Conservation (phyloP, 2,113 vertebrate genomes). For the Centropus unirufus region DNA sequence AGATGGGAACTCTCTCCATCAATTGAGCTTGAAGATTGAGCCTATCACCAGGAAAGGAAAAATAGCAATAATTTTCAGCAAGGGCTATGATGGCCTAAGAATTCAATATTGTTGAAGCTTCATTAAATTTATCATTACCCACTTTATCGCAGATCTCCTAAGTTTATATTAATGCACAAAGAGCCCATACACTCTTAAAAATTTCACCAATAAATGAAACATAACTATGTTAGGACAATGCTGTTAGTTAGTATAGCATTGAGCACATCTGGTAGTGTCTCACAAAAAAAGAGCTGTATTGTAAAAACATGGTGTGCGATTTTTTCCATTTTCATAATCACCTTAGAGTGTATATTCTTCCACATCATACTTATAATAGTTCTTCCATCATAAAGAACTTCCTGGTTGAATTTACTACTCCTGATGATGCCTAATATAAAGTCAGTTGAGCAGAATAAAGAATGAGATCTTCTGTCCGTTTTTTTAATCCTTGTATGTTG, state of each 20-base stretch:
- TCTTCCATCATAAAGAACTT: constrained; percentile 35
- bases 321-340: constrained; percentile 48
- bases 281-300: neutral
- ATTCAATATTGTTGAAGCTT: neutral
- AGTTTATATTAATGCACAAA: neutral
- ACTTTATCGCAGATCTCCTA: neutral
- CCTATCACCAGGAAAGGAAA: neutral
- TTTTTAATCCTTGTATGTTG: constrained; percentile 10
- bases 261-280: neutral
- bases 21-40: neutral
- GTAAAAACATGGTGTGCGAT: neutral
- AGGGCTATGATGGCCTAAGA: neutral
- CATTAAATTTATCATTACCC: neutral
- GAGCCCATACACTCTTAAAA: neutral
- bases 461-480: constrained; percentile 4
- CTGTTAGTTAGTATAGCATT: neutral
- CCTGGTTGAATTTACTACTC: neutral
- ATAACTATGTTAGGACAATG: neutral
- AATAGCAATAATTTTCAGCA: neutral
- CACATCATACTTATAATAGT: constrained; percentile 2
- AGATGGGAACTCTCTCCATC: neutral
- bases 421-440: constrained; percentile 1
- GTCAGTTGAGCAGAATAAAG: constrained; percentile 24
- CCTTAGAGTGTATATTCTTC: neutral
- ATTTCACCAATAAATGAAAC: neutral